phyloP scores from a whole-genome alignment of 2,113 vertebrate genomes.

The Centropristis striata region DNA sequence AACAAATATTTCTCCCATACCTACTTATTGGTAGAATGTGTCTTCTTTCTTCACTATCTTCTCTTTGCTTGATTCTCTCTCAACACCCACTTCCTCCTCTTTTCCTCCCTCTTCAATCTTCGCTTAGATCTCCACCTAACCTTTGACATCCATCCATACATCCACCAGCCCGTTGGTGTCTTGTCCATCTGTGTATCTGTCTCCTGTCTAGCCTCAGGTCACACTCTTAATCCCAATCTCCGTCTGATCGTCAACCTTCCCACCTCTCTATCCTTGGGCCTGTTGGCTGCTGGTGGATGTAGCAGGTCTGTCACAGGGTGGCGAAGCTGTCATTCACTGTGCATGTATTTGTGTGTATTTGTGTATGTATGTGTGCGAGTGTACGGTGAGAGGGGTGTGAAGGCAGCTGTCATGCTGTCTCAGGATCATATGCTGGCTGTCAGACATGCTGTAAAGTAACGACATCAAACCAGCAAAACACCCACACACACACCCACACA shows the following conservation, averaged over 20 bases:
- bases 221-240: constrained; percentile 44
- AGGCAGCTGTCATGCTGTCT: constrained; percentile 81
- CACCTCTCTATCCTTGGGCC: constrained; percentile 64
- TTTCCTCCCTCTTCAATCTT: constrained; percentile 41
- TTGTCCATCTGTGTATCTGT: constrained; percentile 75
- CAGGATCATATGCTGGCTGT: constrained; percentile 85
- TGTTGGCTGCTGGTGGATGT: constrained; percentile 63
- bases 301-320: constrained; percentile 60
- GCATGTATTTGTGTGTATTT: constrained; percentile 13
- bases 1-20: neutral
- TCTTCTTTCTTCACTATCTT: neutral
- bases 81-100: accelerated
- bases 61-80: neutral
- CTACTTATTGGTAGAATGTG: neutral
- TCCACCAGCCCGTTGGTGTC: constrained; percentile 71
- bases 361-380: constrained; percentile 30
- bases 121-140: constrained; percentile 46
- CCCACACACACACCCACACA: constrained; percentile 24
- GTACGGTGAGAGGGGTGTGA: constrained; percentile 62
- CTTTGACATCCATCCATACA: constrained; percentile 51
- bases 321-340: constrained; percentile 68
- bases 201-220: constrained; percentile 61
- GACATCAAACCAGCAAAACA: constrained; percentile 50
- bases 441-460: constrained; percentile 71
- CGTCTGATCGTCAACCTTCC: constrained; percentile 29